Evolutionary conservation across 2,888 invertebrate genomes (phyloP), one percentile per base, ranked within the genome.

Genomic region (Vesta saturnalis): DNA sequence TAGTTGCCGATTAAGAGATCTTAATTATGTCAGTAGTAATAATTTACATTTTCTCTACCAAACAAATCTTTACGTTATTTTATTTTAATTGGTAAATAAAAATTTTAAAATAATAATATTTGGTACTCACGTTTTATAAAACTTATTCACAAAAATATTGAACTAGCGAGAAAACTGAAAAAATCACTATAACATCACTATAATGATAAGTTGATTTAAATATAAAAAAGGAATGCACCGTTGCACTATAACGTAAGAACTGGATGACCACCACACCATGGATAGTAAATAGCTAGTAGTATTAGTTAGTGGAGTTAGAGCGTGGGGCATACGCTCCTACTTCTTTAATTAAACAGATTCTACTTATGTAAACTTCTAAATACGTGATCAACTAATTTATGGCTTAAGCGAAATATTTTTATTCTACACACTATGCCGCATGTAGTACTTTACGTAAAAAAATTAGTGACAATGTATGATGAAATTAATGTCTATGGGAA

Each of bases 201-300:
- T 46, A n/a, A 3, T 10, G 14, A 46, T 18, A 19, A 46, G 46
- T 46, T 43, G 30, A 43, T 21, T 43, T 39, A 46, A 35, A 21
- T 21, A 66, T 60, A 30, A 49, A 46, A 62, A 67, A 62, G 58
- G 58, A 67, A 58, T 67, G 58, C 62, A 67, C 67, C 67, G 63
- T 59, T 67, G 67, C 67, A 67, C 67, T 49, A 69, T 60, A 70
- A 54, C 57, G 59, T 64, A 65, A 73, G 71, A 72, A 72, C 72
- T 70, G 67, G 70, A 72, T 72, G 72, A 65, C 62, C 63, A 54
- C 15, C 63, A 52, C 55, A 52, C 39, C 67, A 64, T 62, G 55
- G 54, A 21, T 46, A 39, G 57, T 57, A 58, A 64, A 52, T 59
- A 63, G 62, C 67, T 61, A 59, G 52, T 47, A 67, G 58, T 22